phyloP scores from a whole-genome alignment of 2,113 vertebrate genomes.

The Melanerpes aurifrons region DNA sequence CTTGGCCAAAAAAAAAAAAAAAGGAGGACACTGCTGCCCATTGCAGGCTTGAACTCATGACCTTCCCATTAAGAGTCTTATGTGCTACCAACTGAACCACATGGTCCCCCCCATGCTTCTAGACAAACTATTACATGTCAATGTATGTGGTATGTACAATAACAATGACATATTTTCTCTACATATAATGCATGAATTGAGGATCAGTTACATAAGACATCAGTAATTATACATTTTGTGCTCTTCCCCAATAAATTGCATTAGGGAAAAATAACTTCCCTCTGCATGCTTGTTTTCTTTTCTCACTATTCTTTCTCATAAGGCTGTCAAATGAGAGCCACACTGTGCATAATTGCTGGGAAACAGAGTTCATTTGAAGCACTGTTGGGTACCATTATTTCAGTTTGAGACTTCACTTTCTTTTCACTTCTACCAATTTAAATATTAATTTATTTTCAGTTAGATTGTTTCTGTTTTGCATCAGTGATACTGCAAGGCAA shows the following conservation, averaged over 20 bases:
- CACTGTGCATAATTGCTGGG: neutral
- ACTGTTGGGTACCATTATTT: neutral
- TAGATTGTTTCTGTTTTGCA: neutral
- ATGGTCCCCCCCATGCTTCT: too few relatives aligned
- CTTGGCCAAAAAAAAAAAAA: too few relatives aligned
- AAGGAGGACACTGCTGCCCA: too few relatives aligned
- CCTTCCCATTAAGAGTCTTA: too few relatives aligned
- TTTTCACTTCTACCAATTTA: neutral
- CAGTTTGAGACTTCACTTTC: neutral
- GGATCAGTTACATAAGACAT: neutral
- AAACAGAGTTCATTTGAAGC: neutral
- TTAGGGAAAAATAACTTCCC: neutral
- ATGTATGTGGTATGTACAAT: neutral
- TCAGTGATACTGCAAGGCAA: neutral
- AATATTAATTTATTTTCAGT: neutral
- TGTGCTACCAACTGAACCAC: too few relatives aligned
- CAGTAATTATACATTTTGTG: neutral
- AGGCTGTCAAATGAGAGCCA: neutral
- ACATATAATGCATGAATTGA: neutral
- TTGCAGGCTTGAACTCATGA: too few relatives aligned
- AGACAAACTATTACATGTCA: neutral
- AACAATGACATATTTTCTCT: neutral
- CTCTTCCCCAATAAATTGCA: neutral
- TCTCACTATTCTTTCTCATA: neutral
- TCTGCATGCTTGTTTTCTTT: neutral